phyloP scores from a whole-genome alignment of 1,140 invertebrate genomes.

The Neuroterus valhalla region DNA sequence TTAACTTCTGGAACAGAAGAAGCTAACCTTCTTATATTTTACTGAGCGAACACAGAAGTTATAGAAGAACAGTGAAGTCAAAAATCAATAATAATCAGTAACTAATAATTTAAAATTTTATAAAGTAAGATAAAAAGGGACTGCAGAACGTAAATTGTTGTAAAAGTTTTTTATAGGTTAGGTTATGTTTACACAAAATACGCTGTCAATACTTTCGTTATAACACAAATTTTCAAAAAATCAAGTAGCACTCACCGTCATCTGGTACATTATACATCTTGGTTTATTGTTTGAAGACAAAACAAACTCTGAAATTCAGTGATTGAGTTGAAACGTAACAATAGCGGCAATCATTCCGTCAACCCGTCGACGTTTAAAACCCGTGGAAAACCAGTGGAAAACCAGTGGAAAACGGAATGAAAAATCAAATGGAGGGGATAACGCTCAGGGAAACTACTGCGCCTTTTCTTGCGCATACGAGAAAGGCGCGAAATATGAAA shows the following conservation, averaged over 20 bases:
- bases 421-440: too few species aligned
- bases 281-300: neutral
- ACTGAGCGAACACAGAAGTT: too few species aligned
- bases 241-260: neutral
- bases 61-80: too few species aligned
- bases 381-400: too few species aligned
- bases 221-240: neutral
- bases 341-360: neutral
- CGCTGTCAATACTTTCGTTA: neutral
- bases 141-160: neutral
- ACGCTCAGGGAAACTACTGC: too few species aligned
- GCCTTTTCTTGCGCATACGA: too few species aligned
- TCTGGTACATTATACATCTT: constrained; percentile 7
- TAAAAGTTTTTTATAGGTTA: neutral
- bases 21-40: too few species aligned
- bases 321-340: neutral
- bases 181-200: neutral
- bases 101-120: too few species aligned
- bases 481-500: too few species aligned
- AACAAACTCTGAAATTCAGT: neutral
- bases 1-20: too few species aligned
- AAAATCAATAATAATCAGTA: too few species aligned
- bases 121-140: neutral
- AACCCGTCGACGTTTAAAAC: neutral
- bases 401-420: too few species aligned